Base-by-base conservation (phyloP, 1,140 invertebrate species). In the Rhyacophila brunnea region DNA sequence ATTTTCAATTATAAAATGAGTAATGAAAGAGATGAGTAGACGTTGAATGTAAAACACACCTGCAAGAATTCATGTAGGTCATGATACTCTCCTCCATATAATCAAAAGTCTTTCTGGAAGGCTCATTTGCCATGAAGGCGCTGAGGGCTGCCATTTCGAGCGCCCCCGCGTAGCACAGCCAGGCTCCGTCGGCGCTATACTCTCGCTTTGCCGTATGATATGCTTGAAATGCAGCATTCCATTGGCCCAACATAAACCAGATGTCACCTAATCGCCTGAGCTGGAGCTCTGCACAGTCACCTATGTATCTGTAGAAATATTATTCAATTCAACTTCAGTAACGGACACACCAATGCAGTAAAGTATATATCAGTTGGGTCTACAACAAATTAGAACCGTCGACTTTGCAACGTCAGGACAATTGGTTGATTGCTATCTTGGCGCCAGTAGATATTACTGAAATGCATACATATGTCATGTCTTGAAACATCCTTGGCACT, bases 121-220 rank as follows among this genome's bases (percentile, higher is more conserved):
- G 79, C 64, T 90, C 89, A 40, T 88, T 89, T 60, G 88, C 85
- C 89, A 97, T 92, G 69, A 95, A 97, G 1, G 93, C 90, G 58
- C 93, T 89, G 0, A 97, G 72, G 1, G 92, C 91, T 4, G 94
- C 94, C 94, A 98, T 97, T 81, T 98, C 95, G 38, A 96, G 75
- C 14, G 95, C 94, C 10, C 95, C 95, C 7, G 96, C 95, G 77
- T 93, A 97, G 73, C 96, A 94, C 10, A 98, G 77, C 96, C 95
- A 99, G 0, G 96, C 96, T 68, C 95, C 91, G 74, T 99, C 96
- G 13, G 88, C 89, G 67, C 91, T 90, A 74, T 99, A 99, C 70
- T 99, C 97, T 58, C 95, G 85, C 75, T 98, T 99, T 9, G 94
- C 91, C 13, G 91, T 87, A 72, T 99, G 95, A 76, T 98, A 99